These are phyloP conservation scores for Alsophila aescularia DNA, from an alignment of 2,888 invertebrate genomes.

Conservation along the genomic window DNA sequence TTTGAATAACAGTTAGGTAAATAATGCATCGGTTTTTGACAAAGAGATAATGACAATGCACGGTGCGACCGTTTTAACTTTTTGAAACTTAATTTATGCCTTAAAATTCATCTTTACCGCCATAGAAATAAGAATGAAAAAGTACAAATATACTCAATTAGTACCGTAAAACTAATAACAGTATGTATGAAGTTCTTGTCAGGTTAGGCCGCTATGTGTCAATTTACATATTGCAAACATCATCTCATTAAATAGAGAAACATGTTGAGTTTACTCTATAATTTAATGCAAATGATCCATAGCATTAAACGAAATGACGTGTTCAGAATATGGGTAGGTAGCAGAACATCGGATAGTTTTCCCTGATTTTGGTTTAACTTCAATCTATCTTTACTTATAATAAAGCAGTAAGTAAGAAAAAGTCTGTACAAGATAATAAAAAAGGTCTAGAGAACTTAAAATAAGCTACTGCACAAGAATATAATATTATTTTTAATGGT, in stretches of 20 bases:
- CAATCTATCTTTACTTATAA: no score
- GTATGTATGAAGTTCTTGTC: not conserved
- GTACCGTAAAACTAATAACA: not conserved
- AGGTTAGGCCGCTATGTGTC: not conserved
- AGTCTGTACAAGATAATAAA: no score
- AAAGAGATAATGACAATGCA: not conserved
- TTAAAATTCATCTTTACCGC: no score
- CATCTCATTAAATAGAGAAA: slow-evolving; percentile 3
- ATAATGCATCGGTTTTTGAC: not conserved
- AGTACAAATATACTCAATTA: not conserved
- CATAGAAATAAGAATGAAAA: no score
- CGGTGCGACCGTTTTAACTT: not conserved
- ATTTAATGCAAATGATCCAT: slow-evolving; percentile 10
- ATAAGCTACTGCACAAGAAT: no score
- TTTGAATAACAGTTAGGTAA: slow-evolving; percentile 6
- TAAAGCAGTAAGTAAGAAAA: no score
- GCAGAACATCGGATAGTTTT: no score
- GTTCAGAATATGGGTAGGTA: not conserved
- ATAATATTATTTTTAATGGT: no score
- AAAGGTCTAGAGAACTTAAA: no score
- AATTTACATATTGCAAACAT: slow-evolving; percentile 4
- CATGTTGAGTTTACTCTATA: not conserved
- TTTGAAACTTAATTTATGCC: not conserved
- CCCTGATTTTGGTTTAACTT: no score
- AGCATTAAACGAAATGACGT: slow-evolving; percentile 16